Percentiles rank a stretch among this genome's conserved stretches.
These are phyloP conservation scores for Hypena proboscidalis DNA, from an alignment of 2,888 invertebrate genomes.

Conservation along the genomic window DNA sequence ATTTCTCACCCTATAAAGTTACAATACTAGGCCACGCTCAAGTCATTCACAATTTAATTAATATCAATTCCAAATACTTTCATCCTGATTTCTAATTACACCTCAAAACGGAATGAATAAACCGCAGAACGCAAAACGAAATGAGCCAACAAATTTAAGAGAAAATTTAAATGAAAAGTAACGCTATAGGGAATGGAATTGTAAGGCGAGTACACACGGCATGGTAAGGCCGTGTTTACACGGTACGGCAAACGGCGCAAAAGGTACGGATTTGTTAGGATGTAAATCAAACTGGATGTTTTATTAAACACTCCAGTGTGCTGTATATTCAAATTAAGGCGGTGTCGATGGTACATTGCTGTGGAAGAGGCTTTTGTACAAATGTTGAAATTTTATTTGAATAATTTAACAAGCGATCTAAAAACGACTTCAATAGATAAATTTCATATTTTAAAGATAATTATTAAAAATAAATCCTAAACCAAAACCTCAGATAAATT, in stretches of 20 bases:
- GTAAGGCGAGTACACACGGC: constrained; percentile 53
- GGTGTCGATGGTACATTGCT: constrained; percentile 56
- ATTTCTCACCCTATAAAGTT: too few relatives aligned
- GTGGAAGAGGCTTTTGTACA: constrained; percentile 48
- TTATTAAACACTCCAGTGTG: constrained; percentile 81
- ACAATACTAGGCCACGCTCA: not conserved
- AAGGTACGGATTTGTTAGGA: constrained; percentile 80
- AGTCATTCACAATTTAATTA: constrained; percentile 5
- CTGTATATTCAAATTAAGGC: constrained; percentile 84
- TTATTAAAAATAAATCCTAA: too few relatives aligned
- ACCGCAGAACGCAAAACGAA: constrained; percentile 28
- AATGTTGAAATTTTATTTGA: too few relatives aligned
- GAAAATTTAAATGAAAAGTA: constrained; percentile 56
- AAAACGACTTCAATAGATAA: too few relatives aligned
- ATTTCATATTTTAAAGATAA: too few relatives aligned
- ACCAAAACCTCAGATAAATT: not conserved
- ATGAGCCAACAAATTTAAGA: constrained; percentile 52
- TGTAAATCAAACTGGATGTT: constrained; percentile 84
- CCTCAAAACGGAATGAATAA: constrained; percentile 10
- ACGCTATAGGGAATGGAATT: constrained; percentile 47
- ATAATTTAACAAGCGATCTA: too few relatives aligned
- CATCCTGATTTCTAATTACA: constrained; percentile 8
- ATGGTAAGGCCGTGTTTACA: constrained; percentile 76
- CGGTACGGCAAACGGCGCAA: constrained; percentile 73
- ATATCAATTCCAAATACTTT: constrained; percentile 10